Evolutionary conservation across 2,113 vertebrate species (phyloP).

Genomic region (Vulpes lagopus): DNA sequence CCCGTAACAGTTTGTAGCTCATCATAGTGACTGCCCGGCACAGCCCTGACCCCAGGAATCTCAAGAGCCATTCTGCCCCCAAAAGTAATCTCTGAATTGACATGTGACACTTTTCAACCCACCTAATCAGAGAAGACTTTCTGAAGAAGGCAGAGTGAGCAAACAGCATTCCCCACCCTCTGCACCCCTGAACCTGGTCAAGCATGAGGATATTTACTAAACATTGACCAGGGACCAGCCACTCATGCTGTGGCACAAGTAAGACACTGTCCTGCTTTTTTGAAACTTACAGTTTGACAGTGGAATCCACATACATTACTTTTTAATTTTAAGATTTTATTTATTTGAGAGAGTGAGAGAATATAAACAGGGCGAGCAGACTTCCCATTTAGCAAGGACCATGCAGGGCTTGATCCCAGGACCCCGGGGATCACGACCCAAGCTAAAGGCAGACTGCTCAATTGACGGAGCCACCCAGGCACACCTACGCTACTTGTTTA

Average conservation of each 20-base stretch:
- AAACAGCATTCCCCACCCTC: too few relatives aligned
- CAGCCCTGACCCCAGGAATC: not conserved
- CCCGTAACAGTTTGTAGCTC: not conserved
- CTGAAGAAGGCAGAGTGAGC: not conserved
- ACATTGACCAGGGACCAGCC: not conserved
- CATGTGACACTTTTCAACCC: not conserved
- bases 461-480: not conserved
- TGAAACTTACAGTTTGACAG: accelerated
- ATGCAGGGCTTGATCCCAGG: not conserved
- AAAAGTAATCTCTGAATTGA: not conserved
- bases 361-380: not conserved
- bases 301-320: not conserved
- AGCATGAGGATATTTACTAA: not conserved
- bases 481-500: accelerated
- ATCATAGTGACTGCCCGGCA: not conserved
- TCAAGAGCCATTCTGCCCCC: not conserved
- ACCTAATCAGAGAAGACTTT: not conserved
- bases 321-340: not conserved
- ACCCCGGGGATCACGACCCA: not conserved
- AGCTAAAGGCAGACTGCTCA: not conserved
- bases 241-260: accelerated
- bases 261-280: not conserved
- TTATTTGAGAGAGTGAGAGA: not conserved
- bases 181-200: not conserved
- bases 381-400: not conserved